phyloP scores from a whole-genome alignment of 2,113 vertebrate genomes.

The Furnarius figulus region DNA sequence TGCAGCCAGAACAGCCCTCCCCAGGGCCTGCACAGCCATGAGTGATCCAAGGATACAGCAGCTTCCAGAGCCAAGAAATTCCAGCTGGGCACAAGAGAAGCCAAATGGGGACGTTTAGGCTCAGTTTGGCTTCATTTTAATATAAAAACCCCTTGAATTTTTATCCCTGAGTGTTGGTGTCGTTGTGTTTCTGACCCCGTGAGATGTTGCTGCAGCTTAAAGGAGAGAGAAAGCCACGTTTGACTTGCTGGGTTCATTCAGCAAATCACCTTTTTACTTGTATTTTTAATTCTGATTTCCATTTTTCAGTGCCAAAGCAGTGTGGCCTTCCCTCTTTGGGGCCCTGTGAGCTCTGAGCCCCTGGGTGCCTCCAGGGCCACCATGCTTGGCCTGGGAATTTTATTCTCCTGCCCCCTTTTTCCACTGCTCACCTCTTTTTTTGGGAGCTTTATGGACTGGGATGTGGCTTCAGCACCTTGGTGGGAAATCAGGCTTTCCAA shows the following conservation, averaged over 20 bases:
- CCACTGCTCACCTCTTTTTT: rapidly evolving
- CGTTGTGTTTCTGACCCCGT: rapidly evolving
- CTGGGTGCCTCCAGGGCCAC: neutral
- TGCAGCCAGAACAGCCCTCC: neutral
- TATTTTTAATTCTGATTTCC: neutral
- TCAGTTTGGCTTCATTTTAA: neutral
- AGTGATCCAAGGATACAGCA: too few relatives aligned
- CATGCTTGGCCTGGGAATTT: neutral
- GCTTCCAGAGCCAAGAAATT: too few relatives aligned
- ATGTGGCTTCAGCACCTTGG: neutral
- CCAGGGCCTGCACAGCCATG: rapidly evolving
- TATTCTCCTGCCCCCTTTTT: neutral
- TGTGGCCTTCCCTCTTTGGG: rapidly evolving
- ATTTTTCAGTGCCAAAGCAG: neutral
- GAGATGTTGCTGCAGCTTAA: rapidly evolving
- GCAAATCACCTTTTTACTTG: rapidly evolving
- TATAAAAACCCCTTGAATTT: rapidly evolving
- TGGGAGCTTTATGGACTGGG: too few relatives aligned
- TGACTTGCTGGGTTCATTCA: neutral
- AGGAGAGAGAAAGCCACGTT: rapidly evolving
- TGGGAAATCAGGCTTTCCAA: rapidly evolving
- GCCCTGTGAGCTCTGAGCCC: neutral
- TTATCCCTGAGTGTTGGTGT: neutral
- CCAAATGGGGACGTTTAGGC: rapidly evolving
- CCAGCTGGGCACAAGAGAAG: neutral